Base-by-base conservation (phyloP, 2,113 vertebrate genomes). In the Labeo rohita region DNA sequence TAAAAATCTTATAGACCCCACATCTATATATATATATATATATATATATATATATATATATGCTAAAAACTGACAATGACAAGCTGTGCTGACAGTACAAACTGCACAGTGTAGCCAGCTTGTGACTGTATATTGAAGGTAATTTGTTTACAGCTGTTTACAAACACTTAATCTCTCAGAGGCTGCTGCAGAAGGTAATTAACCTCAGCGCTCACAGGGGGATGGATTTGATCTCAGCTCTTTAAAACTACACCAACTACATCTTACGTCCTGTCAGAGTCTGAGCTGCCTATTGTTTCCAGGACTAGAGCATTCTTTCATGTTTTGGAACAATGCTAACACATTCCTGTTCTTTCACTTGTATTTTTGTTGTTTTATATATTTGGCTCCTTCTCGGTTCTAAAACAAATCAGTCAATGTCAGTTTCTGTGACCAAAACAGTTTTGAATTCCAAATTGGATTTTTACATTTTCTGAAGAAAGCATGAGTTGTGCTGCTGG, bases 181-280 rank as follows among this genome's bases (percentile, higher is more conserved):
- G 76, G 90, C 89, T 91, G 87, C 82, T 23, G 52, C 90, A 90
- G 90, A 92, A 94, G 90, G 90, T 87, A 93, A 93, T 93, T 92
- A 94, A 92, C 91, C 91, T 92, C 84, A 13, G 8, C 7, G 86
- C 77, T 87, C 89, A 89, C 85, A 16, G 43, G 89, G 89, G 90
- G 90, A 91, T 79, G 65, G 89, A 73, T 68, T 83, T 86, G 89
- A 94, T 84, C 87, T 76, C 28, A 13, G 3, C 80, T 45, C n/a
- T 75, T 75, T 50, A 75, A 75, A 75, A 50, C 11, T 50, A 75
- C 72, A 49, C 73, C 73, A 47, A 73, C 18, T 49, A 75, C 73
- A 75, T 49, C 73, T 75, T 75, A n/a, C 9, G 1, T 74, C 73
- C 45, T 50, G 73, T 75, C 73, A 28, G 73, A 49, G n/a, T 4